These are phyloP conservation scores for Tetropium fuscum DNA, from an alignment of 2,888 invertebrate genomes.

Conservation along the genomic window DNA sequence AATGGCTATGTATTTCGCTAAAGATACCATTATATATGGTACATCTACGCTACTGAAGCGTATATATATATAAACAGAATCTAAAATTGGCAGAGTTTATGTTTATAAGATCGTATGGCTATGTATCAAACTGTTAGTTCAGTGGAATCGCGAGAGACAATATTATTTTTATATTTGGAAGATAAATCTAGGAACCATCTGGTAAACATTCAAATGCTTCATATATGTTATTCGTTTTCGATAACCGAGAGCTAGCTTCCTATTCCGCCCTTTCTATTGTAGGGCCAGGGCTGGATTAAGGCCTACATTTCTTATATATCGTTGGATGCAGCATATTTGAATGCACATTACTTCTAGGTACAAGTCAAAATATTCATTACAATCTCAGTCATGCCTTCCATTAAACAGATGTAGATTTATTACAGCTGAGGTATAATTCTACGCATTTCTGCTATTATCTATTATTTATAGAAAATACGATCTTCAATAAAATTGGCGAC, in stretches of 20 bases:
- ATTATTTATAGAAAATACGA: too few relatives aligned
- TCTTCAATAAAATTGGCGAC: too few relatives aligned
- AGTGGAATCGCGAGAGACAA: constrained; percentile 63
- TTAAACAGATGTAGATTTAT: too few relatives aligned
- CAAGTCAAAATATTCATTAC: too few relatives aligned
- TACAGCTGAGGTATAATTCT: too few relatives aligned
- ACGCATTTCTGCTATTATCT: too few relatives aligned
- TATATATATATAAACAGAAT: constrained; percentile 6
- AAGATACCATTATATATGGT: too few relatives aligned
- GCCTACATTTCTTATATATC: too few relatives aligned
- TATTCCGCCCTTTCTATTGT: constrained; percentile 30
- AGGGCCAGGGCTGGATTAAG: constrained; percentile 27
- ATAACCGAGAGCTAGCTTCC: constrained; percentile 58
- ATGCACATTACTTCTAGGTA: too few relatives aligned
- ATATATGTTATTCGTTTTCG: constrained; percentile 64
- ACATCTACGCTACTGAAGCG: neutral
- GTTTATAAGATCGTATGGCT: constrained; percentile 5
- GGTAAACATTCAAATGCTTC: constrained; percentile 64
- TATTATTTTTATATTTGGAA: constrained; percentile 66
- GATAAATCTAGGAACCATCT: constrained; percentile 66
- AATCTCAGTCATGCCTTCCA: too few relatives aligned
- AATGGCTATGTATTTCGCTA: neutral
- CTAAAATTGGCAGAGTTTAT: constrained; percentile 18
- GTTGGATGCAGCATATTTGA: too few relatives aligned
- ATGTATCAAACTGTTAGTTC: constrained; percentile 50